Percentiles rank a stretch among this genome's conserved stretches.
Conservation (phyloP, 2,797 vertebrate genomes). For the Eleutherodactylus coqui region DNA sequence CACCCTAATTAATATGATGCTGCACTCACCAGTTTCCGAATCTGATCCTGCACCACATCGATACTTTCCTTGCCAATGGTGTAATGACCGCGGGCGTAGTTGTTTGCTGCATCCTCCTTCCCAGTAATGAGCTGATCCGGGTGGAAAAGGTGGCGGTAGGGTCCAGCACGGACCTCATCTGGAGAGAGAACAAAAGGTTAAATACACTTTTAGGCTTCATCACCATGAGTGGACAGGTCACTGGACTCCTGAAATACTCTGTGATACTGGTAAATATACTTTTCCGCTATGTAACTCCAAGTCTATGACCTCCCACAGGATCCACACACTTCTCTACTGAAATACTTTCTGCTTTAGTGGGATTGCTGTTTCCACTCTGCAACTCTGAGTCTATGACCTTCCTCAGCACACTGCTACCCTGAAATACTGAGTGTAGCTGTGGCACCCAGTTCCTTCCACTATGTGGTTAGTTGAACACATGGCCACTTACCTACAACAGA, state of each 20-base stretch:
- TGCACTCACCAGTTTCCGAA: slow-evolving; percentile 77
- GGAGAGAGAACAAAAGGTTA: background rate
- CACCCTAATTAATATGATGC: no score
- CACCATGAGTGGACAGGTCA: background rate
- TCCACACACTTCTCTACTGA: background rate
- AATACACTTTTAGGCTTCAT: background rate
- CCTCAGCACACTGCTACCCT: background rate
- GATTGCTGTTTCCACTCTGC: no score
- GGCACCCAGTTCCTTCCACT: no score
- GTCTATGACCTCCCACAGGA: no score
- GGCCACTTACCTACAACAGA: slow-evolving; percentile 84
- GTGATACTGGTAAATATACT: background rate
- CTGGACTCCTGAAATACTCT: background rate
- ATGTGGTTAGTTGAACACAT: no score
- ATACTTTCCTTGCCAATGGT: slow-evolving; percentile 81
- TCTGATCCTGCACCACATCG: slow-evolving; percentile 75
- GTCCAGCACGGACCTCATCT: slow-evolving; percentile 78
- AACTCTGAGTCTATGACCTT: background rate
- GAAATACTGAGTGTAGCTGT: background rate
- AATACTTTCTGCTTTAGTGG: background rate
- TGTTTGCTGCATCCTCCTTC: slow-evolving; percentile 82
- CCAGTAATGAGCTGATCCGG: slow-evolving; percentile 81
- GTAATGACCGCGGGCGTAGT: slow-evolving; percentile 80
- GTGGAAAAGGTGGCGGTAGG: slow-evolving; percentile 78
- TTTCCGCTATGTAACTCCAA: background rate